A percentile compares a stretch with the other conserved stretches of the same genome.
Evolutionary conservation across 2,113 vertebrate genomes (phyloP).

Genomic region (Chloropsis hardwickii): DNA sequence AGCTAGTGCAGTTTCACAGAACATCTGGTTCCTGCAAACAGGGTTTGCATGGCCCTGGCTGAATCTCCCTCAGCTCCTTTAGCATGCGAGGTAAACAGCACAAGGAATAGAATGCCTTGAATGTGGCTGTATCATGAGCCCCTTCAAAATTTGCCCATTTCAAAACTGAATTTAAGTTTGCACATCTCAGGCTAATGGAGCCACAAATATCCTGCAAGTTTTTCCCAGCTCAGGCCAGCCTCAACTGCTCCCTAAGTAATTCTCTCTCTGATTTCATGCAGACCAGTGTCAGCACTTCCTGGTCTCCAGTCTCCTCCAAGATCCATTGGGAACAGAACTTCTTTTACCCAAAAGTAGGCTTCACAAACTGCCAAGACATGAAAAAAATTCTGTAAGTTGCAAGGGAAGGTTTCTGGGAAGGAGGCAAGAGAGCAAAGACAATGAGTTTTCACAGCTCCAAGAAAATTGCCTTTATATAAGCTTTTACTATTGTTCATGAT

Average conservation of each 20-base stretch:
- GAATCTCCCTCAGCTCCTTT: background rate
- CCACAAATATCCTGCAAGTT: background rate
- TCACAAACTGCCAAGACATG: background rate
- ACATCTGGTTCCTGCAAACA: background rate
- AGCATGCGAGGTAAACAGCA: background rate
- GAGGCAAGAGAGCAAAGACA: background rate
- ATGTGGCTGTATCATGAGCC: background rate
- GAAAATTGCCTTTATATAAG: background rate
- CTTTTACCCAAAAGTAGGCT: background rate
- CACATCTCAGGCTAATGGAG: background rate
- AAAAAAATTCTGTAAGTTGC: background rate
- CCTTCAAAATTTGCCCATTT: background rate
- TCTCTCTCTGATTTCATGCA: background rate
- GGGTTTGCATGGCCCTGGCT: background rate
- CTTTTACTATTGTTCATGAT: background rate
- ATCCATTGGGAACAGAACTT: background rate
- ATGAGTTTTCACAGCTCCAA: background rate
- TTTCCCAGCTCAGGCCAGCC: background rate
- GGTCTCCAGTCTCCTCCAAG: background rate
- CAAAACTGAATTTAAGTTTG: background rate
- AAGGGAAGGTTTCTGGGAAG: background rate
- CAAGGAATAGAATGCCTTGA: background rate
- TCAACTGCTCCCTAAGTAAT: background rate
- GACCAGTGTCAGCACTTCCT: background rate
- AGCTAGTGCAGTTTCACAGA: background rate